Evolutionary conservation across 2,113 vertebrate genomes (phyloP), one percentile per base, ranked within the genome.

Genomic region (Engystomops pustulosus): DNA sequence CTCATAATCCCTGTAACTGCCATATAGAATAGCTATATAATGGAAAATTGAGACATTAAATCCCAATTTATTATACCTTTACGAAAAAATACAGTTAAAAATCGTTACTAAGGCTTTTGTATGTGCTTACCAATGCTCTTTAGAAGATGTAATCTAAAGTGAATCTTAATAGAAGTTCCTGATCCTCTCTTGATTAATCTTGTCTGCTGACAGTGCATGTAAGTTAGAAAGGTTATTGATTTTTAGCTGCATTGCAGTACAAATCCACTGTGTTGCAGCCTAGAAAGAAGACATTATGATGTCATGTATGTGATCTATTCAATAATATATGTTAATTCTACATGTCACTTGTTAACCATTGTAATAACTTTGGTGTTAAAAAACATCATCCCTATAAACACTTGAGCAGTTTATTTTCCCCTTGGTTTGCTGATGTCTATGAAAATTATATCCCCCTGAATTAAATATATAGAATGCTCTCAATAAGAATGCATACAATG

Each of bases 101-200:
- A 70, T 67, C 68, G 5, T 70, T 70, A 70, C 36, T 67, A 67
- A 36, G 62, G 62, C 62, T 67, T 34, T 67, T 67, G 32, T 67
- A 36, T 36, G 32, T 67, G 62, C 62, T 67, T 67, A 67, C 62
- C 62, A 67, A 3, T 36, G 68, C n/a, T 44, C 68, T 70, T 41
- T 41, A 70, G 9, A 70, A 70, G 36, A 41, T 41, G 36, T 70
- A 70, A 70, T 70, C 68, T 70, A 38, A 69, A 69, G 34, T 69
- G 32, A 69, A 69, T 69, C 34, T 69, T 69, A 38, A 69, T 69
- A 44, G 68, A 70, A 44, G 68, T 70, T 30, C 68, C 36, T 44
- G 36, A 70, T 70, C 68, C 36, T 41, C 30, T 70, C 36, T 70
- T 70, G 68, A 70, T 70, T 67, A 67, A 67, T 67, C 62, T 67